These are phyloP conservation scores for Bellardia pandia DNA, from an alignment of 2,888 invertebrate genomes.

Conservation along the genomic window DNA sequence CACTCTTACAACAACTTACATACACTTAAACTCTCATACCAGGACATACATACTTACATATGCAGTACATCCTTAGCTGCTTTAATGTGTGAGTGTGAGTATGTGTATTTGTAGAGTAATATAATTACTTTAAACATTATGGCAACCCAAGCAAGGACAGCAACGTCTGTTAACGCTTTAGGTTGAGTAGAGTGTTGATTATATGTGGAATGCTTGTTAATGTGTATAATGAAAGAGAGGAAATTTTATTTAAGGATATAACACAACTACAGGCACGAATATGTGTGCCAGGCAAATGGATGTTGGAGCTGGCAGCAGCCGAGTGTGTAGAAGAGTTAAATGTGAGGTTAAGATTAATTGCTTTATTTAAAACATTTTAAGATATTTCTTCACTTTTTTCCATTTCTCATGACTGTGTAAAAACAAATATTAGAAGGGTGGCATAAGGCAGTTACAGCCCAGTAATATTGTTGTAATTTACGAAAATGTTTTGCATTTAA, in stretches of 20 bases:
- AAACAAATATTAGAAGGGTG: neutral
- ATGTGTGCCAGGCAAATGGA: conserved; percentile 29
- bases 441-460: neutral
- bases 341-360: conserved; percentile 69
- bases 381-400: conserved; percentile 30
- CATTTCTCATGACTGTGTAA: neutral
- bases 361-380: conserved; percentile 58
- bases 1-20: conserved; percentile 44
- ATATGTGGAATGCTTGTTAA: conserved; percentile 71
- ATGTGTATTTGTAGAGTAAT: conserved; percentile 42
- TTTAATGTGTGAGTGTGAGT: conserved; percentile 24
- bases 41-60: neutral
- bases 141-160: conserved; percentile 70
- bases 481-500: conserved; percentile 50
- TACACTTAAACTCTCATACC: conserved; percentile 20
- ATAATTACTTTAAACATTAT: conserved; percentile 71
- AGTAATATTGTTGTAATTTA: conserved; percentile 29
- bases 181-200: conserved; percentile 72
- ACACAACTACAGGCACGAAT: conserved; percentile 1
- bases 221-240: conserved; percentile 70
- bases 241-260: conserved; percentile 60
- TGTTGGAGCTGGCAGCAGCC: conserved; percentile 48
- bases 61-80: neutral
- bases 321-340: conserved; percentile 54
- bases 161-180: conserved; percentile 72